Conservation (phyloP, 1,140 invertebrate genomes). For the Idris sp. region DNA sequence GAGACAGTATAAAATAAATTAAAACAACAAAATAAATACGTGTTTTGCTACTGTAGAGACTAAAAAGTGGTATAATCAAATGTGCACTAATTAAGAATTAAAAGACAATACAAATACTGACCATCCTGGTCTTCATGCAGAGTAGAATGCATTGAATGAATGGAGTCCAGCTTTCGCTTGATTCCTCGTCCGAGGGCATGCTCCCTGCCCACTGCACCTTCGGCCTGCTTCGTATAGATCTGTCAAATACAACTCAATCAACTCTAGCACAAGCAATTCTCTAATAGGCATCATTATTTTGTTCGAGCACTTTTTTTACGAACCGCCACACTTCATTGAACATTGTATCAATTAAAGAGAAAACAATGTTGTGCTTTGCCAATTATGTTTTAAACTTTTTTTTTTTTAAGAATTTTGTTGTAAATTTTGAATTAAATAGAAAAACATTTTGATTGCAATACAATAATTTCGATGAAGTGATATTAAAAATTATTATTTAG, state of each 20-base stretch:
- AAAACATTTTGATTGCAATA: background rate
- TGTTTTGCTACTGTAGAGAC: too few species aligned
- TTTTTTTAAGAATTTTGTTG: background rate
- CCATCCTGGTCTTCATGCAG: slow-evolving; percentile 79
- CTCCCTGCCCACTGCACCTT: slow-evolving; percentile 77
- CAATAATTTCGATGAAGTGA: slow-evolving; percentile 22
- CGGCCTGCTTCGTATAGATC: slow-evolving; percentile 79
- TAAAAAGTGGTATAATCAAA: slow-evolving; percentile 33
- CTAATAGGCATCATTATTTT: slow-evolving; percentile 73
- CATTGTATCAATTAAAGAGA: slow-evolving; percentile 8
- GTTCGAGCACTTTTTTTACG: slow-evolving; percentile 34
- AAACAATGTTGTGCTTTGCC: background rate
- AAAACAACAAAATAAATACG: too few species aligned
- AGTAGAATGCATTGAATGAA: slow-evolving; percentile 78
- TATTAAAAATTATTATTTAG: background rate
- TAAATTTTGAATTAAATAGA: too few species aligned
- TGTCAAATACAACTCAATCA: slow-evolving; percentile 79
- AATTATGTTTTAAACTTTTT: background rate
- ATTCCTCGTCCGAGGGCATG: slow-evolving; percentile 76
- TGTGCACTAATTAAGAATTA: slow-evolving; percentile 65
- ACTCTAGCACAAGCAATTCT: slow-evolving; percentile 75
- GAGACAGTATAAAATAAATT: background rate
- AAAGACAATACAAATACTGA: slow-evolving; percentile 77
- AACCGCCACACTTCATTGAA: slow-evolving; percentile 42
- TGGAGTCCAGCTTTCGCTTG: slow-evolving; percentile 79